Percentiles rank a stretch among this genome's conserved stretches.
Conservation (phyloP, 2,797 vertebrate species). For the Takifugu ocellatus region DNA sequence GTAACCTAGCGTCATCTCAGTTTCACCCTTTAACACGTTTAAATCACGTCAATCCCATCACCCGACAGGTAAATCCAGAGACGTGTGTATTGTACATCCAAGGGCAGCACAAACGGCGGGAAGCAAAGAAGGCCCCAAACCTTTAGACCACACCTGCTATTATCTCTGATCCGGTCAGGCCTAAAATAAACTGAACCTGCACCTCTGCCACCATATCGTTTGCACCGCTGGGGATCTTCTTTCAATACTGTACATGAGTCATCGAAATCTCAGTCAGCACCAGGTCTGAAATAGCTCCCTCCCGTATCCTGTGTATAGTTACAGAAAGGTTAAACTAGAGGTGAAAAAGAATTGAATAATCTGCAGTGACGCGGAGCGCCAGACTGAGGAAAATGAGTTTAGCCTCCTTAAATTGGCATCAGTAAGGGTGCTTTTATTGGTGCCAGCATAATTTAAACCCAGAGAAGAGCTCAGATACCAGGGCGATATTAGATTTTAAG, state of each 20-base stretch:
- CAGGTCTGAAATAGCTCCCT: slow-evolving; percentile 24
- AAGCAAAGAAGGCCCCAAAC: slow-evolving; percentile 15
- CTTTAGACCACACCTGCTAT: slow-evolving; percentile 10
- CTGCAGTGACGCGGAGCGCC: slow-evolving; percentile 16
- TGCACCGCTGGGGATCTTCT: slow-evolving; percentile 33
- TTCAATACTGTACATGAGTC: slow-evolving; percentile 22
- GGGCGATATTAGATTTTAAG: slow-evolving; percentile 44
- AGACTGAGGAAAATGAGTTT: slow-evolving; percentile 14
- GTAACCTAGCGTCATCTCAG: slow-evolving; percentile 65
- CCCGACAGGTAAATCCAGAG: slow-evolving; percentile 25
- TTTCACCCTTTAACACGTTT: slow-evolving; percentile 63
- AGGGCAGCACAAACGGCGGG: slow-evolving; percentile 6
- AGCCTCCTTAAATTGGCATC: slow-evolving; percentile 18
- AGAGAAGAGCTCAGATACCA: slow-evolving; percentile 48
- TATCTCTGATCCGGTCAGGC: slow-evolving; percentile 11
- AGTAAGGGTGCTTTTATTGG: slow-evolving; percentile 32
- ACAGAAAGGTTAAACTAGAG: slow-evolving; percentile 25
- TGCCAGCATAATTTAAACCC: slow-evolving; percentile 49
- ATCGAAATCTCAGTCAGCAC: slow-evolving; percentile 24
- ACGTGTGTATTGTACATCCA: slow-evolving; percentile 1
- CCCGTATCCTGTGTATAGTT: slow-evolving; percentile 26
- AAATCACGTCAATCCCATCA: slow-evolving; percentile 35
- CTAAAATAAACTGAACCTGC: slow-evolving; percentile 19
- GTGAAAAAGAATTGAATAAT: slow-evolving; percentile 24
- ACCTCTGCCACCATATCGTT: slow-evolving; percentile 29